Evolutionary conservation across 2,113 vertebrate genomes (phyloP), one percentile per base, ranked within the genome.

Genomic region (Cettia cetti): DNA sequence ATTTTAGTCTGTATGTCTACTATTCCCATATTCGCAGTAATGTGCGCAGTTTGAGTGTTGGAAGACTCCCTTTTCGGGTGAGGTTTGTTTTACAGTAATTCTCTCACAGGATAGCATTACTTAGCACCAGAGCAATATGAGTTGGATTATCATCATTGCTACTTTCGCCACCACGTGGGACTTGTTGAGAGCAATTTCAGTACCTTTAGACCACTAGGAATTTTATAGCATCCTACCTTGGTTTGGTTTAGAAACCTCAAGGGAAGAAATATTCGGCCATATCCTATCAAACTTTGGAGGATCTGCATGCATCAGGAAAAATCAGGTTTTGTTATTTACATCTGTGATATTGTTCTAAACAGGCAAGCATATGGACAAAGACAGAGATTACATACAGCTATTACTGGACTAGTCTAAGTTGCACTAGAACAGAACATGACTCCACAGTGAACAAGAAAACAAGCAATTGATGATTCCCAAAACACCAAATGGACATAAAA

Each of bases 181-280:
- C 69, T 95, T n/a, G 3, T 64, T 86, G 50, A 94, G 94, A 93
- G 92, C 85, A 92, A 91, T 91, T 92, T 88, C 84, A 93, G 92
- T 97, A 94, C 82, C 92, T 97, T 97, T 86, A 82, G 82, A 96
- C 74, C 91, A 94, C 96, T 95, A 93, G 93, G 97, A 97, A 98
- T 97, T 97, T 98, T 97, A 94, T 85, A 97, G 89, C 94, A 98
- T 99, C 99, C 99, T 99, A 99, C 99, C 99, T 99, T 99, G 99
- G 98, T 99, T 99, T 99, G 98, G 98, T 98, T 99, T 99, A 99
- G 99, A 99, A 98, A 99, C 99, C 98, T 99, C 99, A 99, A 99
- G 99, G 97, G 99, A 99, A 98, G 99, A 99, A 97, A 99, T 99
- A 98, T 99, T 99, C 99, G 98, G 99, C 98, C 98, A 99, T 98